Evolutionary conservation across 2,113 vertebrate species (phyloP), one percentile per base, ranked within the genome.

Genomic region (Anoplopoma fimbria): DNA sequence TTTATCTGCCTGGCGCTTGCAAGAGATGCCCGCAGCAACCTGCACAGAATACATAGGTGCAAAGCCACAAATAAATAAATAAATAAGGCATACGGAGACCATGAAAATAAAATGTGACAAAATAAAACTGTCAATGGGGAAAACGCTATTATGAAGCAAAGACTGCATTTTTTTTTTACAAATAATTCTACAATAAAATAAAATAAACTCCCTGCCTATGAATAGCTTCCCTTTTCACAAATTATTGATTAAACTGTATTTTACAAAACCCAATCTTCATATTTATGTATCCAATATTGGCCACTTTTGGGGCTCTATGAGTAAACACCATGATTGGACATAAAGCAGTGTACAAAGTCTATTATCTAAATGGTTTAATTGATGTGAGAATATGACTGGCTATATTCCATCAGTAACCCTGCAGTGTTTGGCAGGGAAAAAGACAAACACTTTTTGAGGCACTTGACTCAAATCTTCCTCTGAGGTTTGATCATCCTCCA

Each of bases 401-500:
- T 68, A 17, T 58, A 53, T 65, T 87, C 87, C 87, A 92, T 45
- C 53, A 53, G 70, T 64, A 67, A 75, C 77, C 90, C 84, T 84
- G 83, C 85, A 85, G 88, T 75, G 74, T 85, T 92, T 90, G 84
- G 84, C 86, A 84, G 76, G 15, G 74, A 21, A 77, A 14, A 79
- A 78, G n/a, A n/a, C n/a, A 78, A 36, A 70, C 71, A 77, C n/a
- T n/a, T n/a, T n/a, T 81, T 82, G 83, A 51, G 77, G 79, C 71
- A 81, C 82, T 91, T 86, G 82, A 92, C 88, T 90, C 36, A 55
- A 87, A 87, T 89, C 82, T 87, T 82, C 85, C 83, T 93, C 79
- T 78, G 68, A 86, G 91, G 84, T 88, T 89, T 92, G 85, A 92
- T 92, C 90, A 87, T 75, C 69, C 72, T 87, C 75, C 73, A 57